Evolutionary conservation across 2,888 invertebrate genomes (phyloP).

Genomic region (Chloromyia formosa): DNA sequence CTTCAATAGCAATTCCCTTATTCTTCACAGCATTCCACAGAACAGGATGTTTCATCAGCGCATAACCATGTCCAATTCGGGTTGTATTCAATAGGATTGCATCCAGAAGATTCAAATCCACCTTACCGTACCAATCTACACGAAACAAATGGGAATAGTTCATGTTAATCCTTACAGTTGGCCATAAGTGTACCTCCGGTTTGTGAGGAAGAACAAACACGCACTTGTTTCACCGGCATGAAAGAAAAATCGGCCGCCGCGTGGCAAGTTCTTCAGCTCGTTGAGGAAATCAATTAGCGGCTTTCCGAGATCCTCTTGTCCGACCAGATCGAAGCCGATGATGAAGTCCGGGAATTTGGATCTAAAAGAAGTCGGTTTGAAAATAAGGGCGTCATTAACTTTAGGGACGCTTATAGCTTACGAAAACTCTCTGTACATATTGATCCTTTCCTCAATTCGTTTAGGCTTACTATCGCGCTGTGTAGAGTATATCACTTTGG

Average conservation of each 20-base stretch:
- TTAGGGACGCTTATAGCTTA: slow-evolving; percentile 51
- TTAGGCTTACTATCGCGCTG: slow-evolving; percentile 52
- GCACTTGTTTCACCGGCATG: slow-evolving; percentile 73
- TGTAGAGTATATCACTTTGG: slow-evolving; percentile 66
- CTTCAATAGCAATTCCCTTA: slow-evolving; percentile 60
- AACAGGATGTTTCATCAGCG: slow-evolving; percentile 61
- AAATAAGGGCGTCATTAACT: neutral
- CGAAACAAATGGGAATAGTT: slow-evolving; percentile 23
- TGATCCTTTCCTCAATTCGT: slow-evolving; percentile 51
- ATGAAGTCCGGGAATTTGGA: slow-evolving; percentile 66
- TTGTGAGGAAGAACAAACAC: neutral
- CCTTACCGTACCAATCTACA: slow-evolving; percentile 67
- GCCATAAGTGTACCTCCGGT: neutral
- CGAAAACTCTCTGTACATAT: slow-evolving; percentile 56
- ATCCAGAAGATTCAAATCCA: slow-evolving; percentile 69
- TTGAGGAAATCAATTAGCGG: slow-evolving; percentile 62
- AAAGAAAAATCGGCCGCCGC: slow-evolving; percentile 67
- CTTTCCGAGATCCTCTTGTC: slow-evolving; percentile 71
- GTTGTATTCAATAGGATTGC: slow-evolving; percentile 61
- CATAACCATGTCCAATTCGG: slow-evolving; percentile 62
- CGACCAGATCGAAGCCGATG: slow-evolving; percentile 74
- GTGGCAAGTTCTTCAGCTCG: slow-evolving; percentile 55
- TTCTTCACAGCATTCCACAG: slow-evolving; percentile 59
- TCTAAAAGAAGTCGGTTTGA: slow-evolving; percentile 50
- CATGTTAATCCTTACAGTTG: neutral